A percentile compares a stretch with the other conserved stretches of the same genome.
Conservation (phyloP, 1,140 invertebrate genomes). For the Ganaspis sp. region DNA sequence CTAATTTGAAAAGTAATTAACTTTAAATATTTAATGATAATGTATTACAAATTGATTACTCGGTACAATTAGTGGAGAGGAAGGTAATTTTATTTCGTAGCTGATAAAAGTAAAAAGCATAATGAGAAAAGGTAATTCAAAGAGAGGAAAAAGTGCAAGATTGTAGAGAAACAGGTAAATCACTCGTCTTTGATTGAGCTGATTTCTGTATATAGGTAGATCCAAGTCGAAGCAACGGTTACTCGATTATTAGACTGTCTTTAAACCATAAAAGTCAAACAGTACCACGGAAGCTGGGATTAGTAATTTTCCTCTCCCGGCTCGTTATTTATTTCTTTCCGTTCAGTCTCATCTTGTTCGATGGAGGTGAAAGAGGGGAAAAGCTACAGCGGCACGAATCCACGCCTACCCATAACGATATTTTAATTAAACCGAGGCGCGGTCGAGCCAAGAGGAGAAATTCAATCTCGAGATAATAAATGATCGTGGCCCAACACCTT, state of each 20-base stretch:
- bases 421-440: conserved; percentile 76
- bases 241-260: conserved; percentile 22
- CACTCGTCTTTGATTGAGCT: conserved; percentile 6
- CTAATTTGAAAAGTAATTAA: no score
- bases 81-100: not conserved
- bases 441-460: conserved; percentile 71
- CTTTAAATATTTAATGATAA: no score
- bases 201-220: conserved; percentile 1
- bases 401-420: conserved; percentile 77
- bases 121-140: not conserved
- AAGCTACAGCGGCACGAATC: conserved; percentile 69
- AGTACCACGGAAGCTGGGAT: conserved; percentile 27
- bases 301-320: conserved; percentile 27
- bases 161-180: not conserved
- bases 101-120: not conserved
- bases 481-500: conserved; percentile 76
- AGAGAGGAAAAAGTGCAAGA: not conserved
- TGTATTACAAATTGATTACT: no score
- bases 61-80: no score
- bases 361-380: conserved; percentile 46
- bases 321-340: conserved; percentile 38
- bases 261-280: conserved; percentile 16
- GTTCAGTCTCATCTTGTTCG: conserved; percentile 22
- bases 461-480: conserved; percentile 78
- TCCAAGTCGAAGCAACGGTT: not conserved